Base-by-base conservation (phyloP, 23 tunicate genomes). In the Styela plicata region DNA sequence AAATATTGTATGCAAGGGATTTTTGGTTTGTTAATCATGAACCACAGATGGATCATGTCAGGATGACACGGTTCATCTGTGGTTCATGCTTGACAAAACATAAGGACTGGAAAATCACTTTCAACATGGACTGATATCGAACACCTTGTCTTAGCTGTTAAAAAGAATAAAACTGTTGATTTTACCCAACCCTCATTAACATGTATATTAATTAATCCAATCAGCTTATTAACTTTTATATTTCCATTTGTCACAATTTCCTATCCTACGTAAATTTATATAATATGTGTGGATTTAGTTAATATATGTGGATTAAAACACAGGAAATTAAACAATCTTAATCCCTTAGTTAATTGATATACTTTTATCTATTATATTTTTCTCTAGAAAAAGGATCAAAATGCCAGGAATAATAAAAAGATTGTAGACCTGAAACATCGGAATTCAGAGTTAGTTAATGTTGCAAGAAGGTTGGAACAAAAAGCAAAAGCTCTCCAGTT, bases 401-500 rank as follows among this genome's bases (percentile, higher is more conserved):
- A 82, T 5, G 63, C 85, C 1, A 89, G 78, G 79, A 74, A 73
- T n/a, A 75, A 78, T 26, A 86, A 89, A 52, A 89, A 79, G 78
- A 91, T 91, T 22, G 61, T 67, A 25, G 64, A 70, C 67, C 74
- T 91, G 63, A 91, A 91, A 67, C 84, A 86, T 26, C 78, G 65
- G 66, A 91, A 91, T 83, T 73, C 73, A 25, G 90, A 91, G 61
- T 69, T 91, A 20, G 97, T 84, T 23, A 86, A 69, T 37, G 80
- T 91, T 52, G 97, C 97, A 0, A 63, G 82, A 70, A 86, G 82
- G 67, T 75, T 91, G 69, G 90, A 91, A 65, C 87, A 86, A 28
- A 91, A 86, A 78, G 97, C 97, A 21, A 83, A 78, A 31, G 34
- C 83, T 18, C 82, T 91, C 33, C 97, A 91, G 57, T 86, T 74